Base-by-base conservation (phyloP, 2,113 vertebrate species). In the Macaca nemestrina region DNA sequence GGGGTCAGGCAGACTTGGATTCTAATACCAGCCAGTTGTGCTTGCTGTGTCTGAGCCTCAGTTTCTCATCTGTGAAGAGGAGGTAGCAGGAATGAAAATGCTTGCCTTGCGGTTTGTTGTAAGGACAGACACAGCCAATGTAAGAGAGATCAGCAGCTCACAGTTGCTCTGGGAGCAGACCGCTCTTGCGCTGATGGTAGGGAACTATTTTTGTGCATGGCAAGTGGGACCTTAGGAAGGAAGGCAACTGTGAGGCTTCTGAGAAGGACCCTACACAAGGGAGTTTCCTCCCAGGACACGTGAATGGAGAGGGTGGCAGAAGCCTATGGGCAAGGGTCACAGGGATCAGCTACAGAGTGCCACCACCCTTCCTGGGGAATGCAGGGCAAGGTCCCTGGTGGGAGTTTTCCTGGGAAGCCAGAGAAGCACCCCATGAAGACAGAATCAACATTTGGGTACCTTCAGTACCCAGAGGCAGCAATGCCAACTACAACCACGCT, bases 391-490 rank as follows among this genome's bases (percentile, higher is more conserved):
- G 16, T 75, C 57, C 64, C 12, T 17, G 52, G 16, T 40, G 50
- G 55, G 35, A 6, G 6, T 89, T 86, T 82, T 85, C 90, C 90
- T 82, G n/a, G 94, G 86, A 92, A 89, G 45, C 40, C 67, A 89
- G 79, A 89, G 32, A 73, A 70, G 6, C 1, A 1, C 30, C 70
- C 27, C 8, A 0, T 8, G 30, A 67, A 18, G 72, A 95, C 38
- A 35, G 86, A 88, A 38, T 40, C 61, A 43, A 70, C 68, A 32
- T 40, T 64, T 59, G 75, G 43, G 59, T 43, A 48, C 6, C 81
- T n/a, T 38, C 68, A 6, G 0, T 27, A 70, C 73, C 18, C 40
- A 20, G 75, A 72, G 57, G 67, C 40, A n/a, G 57, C 13, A 50
- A 79, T 45, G 20, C 61, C 32, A 18, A 14, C 52, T 25, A 16